Evolutionary conservation across 92 coral and sea anemone species (phyloP).

Genomic region (Ricordea florida): DNA sequence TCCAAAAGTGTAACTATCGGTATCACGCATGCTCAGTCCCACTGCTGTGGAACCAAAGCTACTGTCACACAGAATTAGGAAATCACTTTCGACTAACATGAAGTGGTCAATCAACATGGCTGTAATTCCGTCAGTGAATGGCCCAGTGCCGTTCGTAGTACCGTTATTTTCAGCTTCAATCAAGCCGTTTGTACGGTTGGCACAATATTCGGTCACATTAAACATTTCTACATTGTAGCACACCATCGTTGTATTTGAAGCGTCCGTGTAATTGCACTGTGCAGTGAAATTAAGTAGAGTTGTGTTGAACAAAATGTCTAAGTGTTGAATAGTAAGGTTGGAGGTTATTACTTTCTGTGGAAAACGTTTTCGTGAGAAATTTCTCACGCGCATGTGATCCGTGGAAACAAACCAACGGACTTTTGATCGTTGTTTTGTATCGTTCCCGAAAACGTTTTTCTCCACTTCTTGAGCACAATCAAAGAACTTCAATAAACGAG

Average conservation of each 20-base stretch:
- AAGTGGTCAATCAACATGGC: slow-evolving; percentile 88
- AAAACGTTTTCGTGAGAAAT: slow-evolving; percentile 48
- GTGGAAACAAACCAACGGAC: slow-evolving; percentile 87
- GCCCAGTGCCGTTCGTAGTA: slow-evolving; percentile 32
- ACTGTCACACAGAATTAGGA: slow-evolving; percentile 85
- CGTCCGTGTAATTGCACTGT: slow-evolving; percentile 68
- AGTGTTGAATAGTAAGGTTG: slow-evolving; percentile 69
- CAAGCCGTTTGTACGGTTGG: slow-evolving; percentile 50
- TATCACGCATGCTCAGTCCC: slow-evolving; percentile 80
- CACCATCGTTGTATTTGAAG: slow-evolving; percentile 38
- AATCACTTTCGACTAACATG: slow-evolving; percentile 84
- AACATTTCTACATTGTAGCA: slow-evolving; percentile 57
- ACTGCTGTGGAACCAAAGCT: slow-evolving; percentile 92
- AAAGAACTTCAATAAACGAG: slow-evolving; percentile 51
- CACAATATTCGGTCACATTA: slow-evolving; percentile 59
- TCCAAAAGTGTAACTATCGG: slow-evolving; percentile 64
- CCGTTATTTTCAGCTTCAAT: slow-evolving; percentile 8
- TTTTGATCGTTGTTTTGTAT: not conserved
- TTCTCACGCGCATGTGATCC: slow-evolving; percentile 67
- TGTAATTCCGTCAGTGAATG: slow-evolving; percentile 68
- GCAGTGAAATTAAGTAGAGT: slow-evolving; percentile 60
- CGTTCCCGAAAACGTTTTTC: slow-evolving; percentile 18
- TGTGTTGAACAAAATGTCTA: slow-evolving; percentile 74
- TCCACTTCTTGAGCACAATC: slow-evolving; percentile 77
- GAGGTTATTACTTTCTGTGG: slow-evolving; percentile 74